Percentiles rank a stretch among this genome's conserved stretches.
Evolutionary conservation across 2,888 invertebrate species (phyloP).

Genomic region (Beris morrisii): DNA sequence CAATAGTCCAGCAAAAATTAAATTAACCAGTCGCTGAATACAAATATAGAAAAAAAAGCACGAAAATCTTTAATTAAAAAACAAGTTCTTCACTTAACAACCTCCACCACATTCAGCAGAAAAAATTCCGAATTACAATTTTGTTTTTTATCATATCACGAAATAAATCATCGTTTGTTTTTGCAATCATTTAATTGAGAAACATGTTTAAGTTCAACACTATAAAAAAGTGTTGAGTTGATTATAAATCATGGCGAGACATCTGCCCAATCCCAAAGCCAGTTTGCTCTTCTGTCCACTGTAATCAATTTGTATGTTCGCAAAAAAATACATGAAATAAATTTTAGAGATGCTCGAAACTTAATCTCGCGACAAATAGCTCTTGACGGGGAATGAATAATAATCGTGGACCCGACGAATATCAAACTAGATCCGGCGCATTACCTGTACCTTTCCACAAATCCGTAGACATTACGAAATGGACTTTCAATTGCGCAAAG

Average conservation of each 20-base stretch:
- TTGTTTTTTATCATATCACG: too few species aligned
- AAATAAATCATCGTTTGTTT: not conserved
- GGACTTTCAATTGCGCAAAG: too few species aligned
- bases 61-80: too few species aligned
- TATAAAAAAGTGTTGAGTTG: not conserved
- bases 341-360: not conserved
- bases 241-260: too few species aligned
- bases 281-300: not conserved
- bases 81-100: too few species aligned
- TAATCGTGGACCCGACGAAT: not conserved
- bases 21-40: too few species aligned
- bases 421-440: not conserved
- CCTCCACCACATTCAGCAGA: too few species aligned
- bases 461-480: too few species aligned
- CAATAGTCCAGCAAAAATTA: too few species aligned
- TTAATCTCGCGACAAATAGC: constrained; percentile 20
- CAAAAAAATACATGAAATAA: not conserved
- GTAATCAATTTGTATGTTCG: constrained; percentile 1
- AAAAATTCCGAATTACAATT: too few species aligned
- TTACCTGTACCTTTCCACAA: not conserved
- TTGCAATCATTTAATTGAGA: not conserved
- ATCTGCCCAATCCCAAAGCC: too few species aligned
- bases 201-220: not conserved
- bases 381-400: constrained; percentile 23
- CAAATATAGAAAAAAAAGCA: too few species aligned